Base-by-base conservation (phyloP, 2,888 invertebrate species). In the Apamea epomidion region DNA sequence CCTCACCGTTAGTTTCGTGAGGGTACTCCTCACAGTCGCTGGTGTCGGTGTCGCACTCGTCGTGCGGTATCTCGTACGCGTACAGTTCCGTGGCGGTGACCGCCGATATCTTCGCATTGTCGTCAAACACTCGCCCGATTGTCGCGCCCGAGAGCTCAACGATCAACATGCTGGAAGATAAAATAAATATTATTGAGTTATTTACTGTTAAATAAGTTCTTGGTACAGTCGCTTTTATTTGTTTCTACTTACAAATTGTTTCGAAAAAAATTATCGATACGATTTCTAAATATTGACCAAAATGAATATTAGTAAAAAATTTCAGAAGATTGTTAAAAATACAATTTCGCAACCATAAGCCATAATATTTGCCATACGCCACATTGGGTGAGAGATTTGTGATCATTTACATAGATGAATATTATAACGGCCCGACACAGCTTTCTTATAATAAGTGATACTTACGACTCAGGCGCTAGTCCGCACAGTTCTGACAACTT, bases 81-180 rank as follows among this genome's bases (percentile, higher is more conserved):
- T 76, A 84, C 88, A 87, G 82, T 58, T 88, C 72, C n/a, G 82
- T 32, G 6, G 97, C 97, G 54, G 95, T 94, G 29, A 93, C 93
- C 1, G 97, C 93, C 81, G 96, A 94, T 70, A 98, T 94, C 91
- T 97, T 97, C 29, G 95, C 94, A 74, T 94, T 94, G 92, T 98
- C 98, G 6, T 94, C 92, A 69, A 98, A 91, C 87, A 97, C 94
- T 77, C 97, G 97, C 10, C 98, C 98, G 80, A 98, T 97, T 85
- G 98, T 97, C 8, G 98, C 98, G 81, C 98, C 98, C 74, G 97
- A 96, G 62, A 98, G 95, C 95, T 98, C 98, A 88, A 98, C 98
- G 71, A 99, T 95, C 78, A 98, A 94, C 93, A 99, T 97, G 42
- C 98, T 97, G 88, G 14, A 12, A 12, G 6, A 37, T 0, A 29